A percentile compares a stretch with the other conserved stretches of the same genome.
Evolutionary conservation across 2,888 invertebrate genomes (phyloP).

Genomic region (Adelphocoris suturalis): DNA sequence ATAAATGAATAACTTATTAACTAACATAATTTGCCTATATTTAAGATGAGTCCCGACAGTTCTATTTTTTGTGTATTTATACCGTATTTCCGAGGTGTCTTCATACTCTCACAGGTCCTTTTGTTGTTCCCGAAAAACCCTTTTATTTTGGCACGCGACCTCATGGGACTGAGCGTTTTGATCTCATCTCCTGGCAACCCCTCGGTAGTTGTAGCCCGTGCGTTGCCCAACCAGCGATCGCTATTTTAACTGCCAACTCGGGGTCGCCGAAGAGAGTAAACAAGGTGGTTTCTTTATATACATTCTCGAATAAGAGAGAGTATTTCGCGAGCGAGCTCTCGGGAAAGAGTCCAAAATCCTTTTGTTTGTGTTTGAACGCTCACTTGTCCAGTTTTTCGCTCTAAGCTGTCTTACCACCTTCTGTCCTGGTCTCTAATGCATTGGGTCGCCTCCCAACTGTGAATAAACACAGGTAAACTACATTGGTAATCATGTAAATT

Average conservation of each 20-base stretch:
- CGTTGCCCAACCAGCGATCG: conserved; percentile 8
- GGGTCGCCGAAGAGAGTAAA: not conserved
- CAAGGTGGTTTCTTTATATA: conserved; percentile 28
- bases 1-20: too few species aligned
- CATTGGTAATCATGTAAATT: too few species aligned
- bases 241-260: conserved; percentile 33
- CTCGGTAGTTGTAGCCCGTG: conserved; percentile 13
- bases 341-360: conserved; percentile 13
- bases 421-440: not conserved
- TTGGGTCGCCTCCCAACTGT: not conserved
- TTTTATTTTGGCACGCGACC: conserved; percentile 31
- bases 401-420: not conserved
- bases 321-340: not conserved
- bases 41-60: not conserved
- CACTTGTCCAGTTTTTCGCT: conserved; percentile 4
- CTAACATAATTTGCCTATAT: too few species aligned
- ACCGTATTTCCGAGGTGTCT: not conserved
- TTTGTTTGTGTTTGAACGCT: conserved; percentile 27
- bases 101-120: not conserved
- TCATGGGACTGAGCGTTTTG: not conserved
- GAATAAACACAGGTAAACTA: not conserved
- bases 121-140: not conserved
- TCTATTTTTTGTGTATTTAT: not conserved
- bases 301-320: not conserved
- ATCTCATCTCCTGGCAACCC: not conserved